Evolutionary conservation across 2,113 vertebrate species (phyloP), one percentile per base, ranked within the genome.

Genomic region (Nothocercus nigrocapillus): DNA sequence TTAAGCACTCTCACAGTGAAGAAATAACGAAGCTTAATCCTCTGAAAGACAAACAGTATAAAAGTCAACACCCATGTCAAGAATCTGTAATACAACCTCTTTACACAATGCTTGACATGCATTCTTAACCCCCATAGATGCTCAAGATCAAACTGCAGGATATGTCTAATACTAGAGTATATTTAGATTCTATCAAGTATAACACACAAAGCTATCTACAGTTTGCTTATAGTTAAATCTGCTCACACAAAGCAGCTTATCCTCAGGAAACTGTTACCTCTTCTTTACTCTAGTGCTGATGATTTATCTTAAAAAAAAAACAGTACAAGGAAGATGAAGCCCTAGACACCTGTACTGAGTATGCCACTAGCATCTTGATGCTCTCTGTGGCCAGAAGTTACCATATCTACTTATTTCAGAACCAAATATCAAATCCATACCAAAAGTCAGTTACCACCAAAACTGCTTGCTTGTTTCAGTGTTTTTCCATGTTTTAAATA

Each of bases 41-140:
- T 90, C 85, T 83, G 90, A 79, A 96, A 96, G 84, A n/a, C 32
- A 88, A 75, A 64, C 11, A 84, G 73, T 78, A 73, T 56, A 88
- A 83, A 93, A 96, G 80, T 95, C 82, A 95, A 87, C 89, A 87
- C 9, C 10, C 1, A 0, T 87, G 66, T 79, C 81, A 44, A 20
- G 64, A 90, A 93, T 90, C 92, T 76, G 13, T 91, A 94, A 45
- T 53, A 12, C 5, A 76, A 19, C 40, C 12, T 89, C 89, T 94
- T 94, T 82, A 82, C 70, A 82, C 62, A 70, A 9, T 22, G 89
- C 44, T 69, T 82, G 27, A 76, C 88, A 58, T 72, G 53, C 80
- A 64, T 83, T 86, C 54, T 95, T 91, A 80, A 82, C 40, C 40
- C n/a, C 89, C 91, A 82, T 40, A 88, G 84, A 95, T 82, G 64